A percentile compares a stretch with the other conserved stretches of the same genome.
These are phyloP conservation scores for Piaya cayana DNA, from an alignment of 2,113 vertebrate genomes.

Conservation along the genomic window DNA sequence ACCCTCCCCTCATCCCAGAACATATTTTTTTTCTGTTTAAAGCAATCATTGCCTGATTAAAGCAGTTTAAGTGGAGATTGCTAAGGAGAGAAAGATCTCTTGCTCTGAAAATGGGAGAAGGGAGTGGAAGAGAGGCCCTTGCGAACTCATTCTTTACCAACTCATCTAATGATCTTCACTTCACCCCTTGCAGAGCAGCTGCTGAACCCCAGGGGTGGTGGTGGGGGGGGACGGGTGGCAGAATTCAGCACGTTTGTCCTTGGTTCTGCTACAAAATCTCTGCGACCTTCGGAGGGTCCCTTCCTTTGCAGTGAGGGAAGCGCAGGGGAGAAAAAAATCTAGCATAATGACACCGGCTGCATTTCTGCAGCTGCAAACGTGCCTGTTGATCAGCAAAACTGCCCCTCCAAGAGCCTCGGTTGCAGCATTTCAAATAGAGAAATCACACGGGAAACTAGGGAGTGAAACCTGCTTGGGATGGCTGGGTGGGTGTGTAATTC, in stretches of 20 bases:
- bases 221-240: background rate
- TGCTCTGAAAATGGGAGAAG: background rate
- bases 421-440: accelerated
- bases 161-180: background rate
- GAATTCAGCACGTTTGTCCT: background rate
- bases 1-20: background rate
- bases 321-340: background rate
- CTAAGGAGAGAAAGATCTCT: background rate
- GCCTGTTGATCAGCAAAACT: background rate
- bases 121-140: background rate
- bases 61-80: background rate
- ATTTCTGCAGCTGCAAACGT: background rate
- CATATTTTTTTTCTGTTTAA: background rate
- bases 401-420: background rate
- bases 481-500: background rate
- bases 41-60: background rate
- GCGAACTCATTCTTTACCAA: background rate
- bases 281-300: background rate
- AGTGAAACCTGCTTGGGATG: background rate
- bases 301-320: background rate
- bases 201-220: background rate
- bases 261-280: background rate
- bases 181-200: background rate
- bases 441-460: accelerated
- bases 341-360: background rate